Conservation (phyloP, 1,140 invertebrate species). For the Subanguina moxae region DNA sequence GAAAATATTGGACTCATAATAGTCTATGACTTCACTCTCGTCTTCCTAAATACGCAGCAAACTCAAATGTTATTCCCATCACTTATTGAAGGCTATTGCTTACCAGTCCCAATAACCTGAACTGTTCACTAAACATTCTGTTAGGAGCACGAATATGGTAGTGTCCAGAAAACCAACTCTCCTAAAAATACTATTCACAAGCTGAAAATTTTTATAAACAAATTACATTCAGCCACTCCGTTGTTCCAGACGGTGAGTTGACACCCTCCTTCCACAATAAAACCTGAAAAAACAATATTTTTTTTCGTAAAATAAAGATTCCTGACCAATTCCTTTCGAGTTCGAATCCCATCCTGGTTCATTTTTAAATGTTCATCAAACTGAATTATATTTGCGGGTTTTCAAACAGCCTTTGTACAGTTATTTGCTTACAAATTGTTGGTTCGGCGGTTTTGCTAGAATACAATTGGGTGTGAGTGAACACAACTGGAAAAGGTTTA, state of each 20-base stretch:
- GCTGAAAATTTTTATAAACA: too few relatives aligned
- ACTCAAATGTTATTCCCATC: not conserved
- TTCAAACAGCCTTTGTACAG: not conserved
- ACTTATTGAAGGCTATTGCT: slow-evolving; percentile 12
- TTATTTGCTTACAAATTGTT: not conserved
- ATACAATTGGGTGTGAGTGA: too few relatives aligned
- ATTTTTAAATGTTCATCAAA: slow-evolving; percentile 91
- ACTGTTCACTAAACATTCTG: slow-evolving; percentile 67
- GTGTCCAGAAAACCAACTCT: slow-evolving; percentile 92
- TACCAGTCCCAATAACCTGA: too few relatives aligned
- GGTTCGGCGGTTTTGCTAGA: not conserved
- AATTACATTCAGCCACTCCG: slow-evolving; percentile 80
- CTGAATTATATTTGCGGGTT: slow-evolving; percentile 62
- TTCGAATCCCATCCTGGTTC: slow-evolving; percentile 75
- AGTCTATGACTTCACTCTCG: slow-evolving; percentile 51
- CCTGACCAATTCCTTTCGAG: slow-evolving; percentile 80
- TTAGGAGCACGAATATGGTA: slow-evolving; percentile 94
- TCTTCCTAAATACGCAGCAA: slow-evolving; percentile 29
- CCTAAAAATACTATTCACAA: slow-evolving; percentile 41
- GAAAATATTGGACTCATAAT: slow-evolving; percentile 54
- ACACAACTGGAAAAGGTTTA: slow-evolving; percentile 3
- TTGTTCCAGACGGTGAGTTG: slow-evolving; percentile 79
- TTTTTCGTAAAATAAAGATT: too few relatives aligned
- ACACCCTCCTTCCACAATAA: slow-evolving; percentile 82
- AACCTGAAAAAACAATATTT: slow-evolving; percentile 62